Conservation (phyloP, 1,140 invertebrate genomes). For the Yoshiicerus persimilis region DNA sequence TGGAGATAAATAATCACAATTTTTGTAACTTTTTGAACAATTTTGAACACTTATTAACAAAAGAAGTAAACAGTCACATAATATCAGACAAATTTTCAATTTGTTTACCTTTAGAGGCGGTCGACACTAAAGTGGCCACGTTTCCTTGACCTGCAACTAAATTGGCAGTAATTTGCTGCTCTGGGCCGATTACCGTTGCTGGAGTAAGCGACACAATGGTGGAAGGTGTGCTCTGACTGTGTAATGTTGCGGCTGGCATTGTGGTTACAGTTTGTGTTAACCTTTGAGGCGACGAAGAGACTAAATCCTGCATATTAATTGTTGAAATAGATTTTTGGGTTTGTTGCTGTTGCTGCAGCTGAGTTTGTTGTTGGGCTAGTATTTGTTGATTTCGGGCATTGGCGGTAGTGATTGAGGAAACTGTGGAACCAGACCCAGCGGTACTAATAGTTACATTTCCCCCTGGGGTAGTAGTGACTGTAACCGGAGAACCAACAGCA, state of each 20-base stretch:
- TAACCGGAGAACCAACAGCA: not conserved
- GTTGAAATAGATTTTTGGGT: not conserved
- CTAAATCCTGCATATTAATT: not conserved
- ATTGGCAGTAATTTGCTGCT: not conserved
- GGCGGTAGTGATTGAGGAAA: not conserved
- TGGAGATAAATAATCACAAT: too few relatives aligned
- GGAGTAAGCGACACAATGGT: conserved; percentile 14
- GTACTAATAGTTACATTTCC: not conserved
- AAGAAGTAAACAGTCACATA: too few relatives aligned
- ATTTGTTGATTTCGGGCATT: not conserved
- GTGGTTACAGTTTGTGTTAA: not conserved
- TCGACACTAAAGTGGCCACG: not conserved
- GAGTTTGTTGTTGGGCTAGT: not conserved
- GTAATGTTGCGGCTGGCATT: not conserved
- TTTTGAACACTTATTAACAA: too few relatives aligned
- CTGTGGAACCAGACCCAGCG: not conserved
- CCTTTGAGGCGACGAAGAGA: not conserved
- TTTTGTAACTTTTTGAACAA: not conserved
- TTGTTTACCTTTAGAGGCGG: too few relatives aligned
- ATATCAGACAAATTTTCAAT: too few relatives aligned
- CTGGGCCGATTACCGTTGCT: not conserved
- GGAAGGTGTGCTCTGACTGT: not conserved
- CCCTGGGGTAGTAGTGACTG: not conserved
- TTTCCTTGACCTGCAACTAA: not conserved
- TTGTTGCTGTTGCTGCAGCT: not conserved